Evolutionary conservation across 2,113 vertebrate genomes (phyloP).

Genomic region (Centropus unirufus): DNA sequence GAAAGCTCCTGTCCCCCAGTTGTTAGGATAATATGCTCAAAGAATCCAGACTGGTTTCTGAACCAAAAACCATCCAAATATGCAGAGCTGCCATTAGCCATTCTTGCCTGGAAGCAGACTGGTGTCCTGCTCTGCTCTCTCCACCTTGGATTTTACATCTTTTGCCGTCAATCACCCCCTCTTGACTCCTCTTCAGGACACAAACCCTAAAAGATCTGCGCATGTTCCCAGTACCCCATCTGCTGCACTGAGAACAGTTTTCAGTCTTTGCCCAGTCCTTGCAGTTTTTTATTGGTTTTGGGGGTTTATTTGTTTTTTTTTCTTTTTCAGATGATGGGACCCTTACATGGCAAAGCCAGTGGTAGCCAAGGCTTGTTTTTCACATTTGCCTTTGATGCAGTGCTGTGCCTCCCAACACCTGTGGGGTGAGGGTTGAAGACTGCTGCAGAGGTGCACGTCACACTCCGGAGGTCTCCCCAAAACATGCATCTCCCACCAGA

Average conservation of each 20-base stretch:
- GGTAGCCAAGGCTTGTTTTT: neutral
- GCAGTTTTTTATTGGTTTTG: neutral
- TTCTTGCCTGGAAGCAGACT: neutral
- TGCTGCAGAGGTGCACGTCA: neutral
- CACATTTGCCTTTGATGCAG: neutral
- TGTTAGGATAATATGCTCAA: neutral
- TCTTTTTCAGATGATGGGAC: neutral
- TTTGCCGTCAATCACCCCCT: neutral
- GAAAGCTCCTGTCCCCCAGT: neutral
- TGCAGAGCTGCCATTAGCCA: neutral
- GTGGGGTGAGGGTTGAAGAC: rapidly evolving
- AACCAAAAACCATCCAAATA: constrained; percentile 18
- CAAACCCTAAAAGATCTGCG: neutral
- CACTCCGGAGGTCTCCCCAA: neutral
- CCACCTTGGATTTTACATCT: neutral
- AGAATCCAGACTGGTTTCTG: neutral
- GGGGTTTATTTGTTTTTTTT: no score
- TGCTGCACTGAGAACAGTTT: neutral
- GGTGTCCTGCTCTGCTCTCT: neutral
- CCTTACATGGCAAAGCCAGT: neutral
- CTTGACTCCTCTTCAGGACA: neutral
- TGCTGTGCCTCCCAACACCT: rapidly evolving
- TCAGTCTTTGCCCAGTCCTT: neutral
- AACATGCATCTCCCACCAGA: neutral
- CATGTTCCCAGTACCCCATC: neutral